These are phyloP conservation scores for Semicossyphus pulcher DNA, from an alignment of 2,113 vertebrate genomes.

Conservation along the genomic window DNA sequence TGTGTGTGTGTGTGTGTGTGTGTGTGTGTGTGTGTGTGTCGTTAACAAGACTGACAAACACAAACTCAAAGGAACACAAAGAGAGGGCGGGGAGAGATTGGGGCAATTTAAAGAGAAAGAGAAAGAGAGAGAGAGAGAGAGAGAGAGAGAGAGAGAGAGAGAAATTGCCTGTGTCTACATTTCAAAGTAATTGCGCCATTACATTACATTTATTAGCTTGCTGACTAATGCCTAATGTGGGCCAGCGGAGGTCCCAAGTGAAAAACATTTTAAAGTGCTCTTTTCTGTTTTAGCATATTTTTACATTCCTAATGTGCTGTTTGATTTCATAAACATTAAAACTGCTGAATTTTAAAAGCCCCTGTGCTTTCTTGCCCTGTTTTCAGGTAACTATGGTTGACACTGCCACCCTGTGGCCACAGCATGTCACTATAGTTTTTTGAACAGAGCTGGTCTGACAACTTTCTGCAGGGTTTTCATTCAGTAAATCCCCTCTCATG, in stretches of 20 bases:
- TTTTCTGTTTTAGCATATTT: constrained; percentile 33
- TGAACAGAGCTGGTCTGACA: background rate
- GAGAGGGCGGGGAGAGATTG: constrained; percentile 39
- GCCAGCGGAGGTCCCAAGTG: constrained; percentile 20
- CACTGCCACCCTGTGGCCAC: constrained; percentile 58
- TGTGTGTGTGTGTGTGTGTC: constrained; percentile 45
- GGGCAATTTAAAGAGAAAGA: constrained; percentile 47
- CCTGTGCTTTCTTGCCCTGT: background rate
- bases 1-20: constrained; percentile 34
- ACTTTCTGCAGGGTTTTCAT: background rate
- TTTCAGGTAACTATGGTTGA: constrained; percentile 10
- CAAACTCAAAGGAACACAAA: constrained; percentile 70
- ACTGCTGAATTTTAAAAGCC: background rate
- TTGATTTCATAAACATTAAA: constrained; percentile 49
- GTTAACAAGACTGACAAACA: constrained; percentile 73
- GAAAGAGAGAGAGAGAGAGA: constrained; percentile 10
- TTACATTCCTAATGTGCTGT: constrained; percentile 30
- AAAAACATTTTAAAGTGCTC: constrained; percentile 39
- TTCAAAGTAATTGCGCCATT: constrained; percentile 56
- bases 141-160: constrained; percentile 18
- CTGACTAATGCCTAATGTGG: constrained; percentile 49
- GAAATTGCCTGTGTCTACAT: constrained; percentile 49
- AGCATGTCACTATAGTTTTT: background rate
- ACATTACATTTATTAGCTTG: constrained; percentile 66
- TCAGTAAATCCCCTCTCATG: background rate